Conservation (phyloP, 2,888 invertebrate species). For the Callyntrura guangdongensis region DNA sequence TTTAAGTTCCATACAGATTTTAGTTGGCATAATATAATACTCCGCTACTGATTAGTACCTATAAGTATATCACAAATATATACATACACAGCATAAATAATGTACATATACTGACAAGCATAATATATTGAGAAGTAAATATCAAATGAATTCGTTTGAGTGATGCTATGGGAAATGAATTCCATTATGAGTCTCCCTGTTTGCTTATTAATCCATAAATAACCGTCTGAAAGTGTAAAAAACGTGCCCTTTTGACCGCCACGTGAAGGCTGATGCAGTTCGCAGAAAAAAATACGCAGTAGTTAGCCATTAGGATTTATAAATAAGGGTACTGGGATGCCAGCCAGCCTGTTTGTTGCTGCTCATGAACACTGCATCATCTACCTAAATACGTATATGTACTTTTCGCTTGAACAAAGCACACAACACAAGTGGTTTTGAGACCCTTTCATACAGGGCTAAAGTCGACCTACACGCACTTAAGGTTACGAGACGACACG, state of each 20-base stretch:
- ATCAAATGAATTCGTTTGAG: slow-evolving; percentile 1
- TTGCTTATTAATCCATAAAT: slow-evolving; percentile 1
- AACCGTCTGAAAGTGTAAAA: slow-evolving; percentile 23
- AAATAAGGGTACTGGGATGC: slow-evolving; percentile 1
- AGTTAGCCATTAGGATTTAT: slow-evolving; percentile 4
- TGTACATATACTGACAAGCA: neutral
- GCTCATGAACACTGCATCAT: too few species aligned
- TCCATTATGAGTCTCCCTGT: neutral
- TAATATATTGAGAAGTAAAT: slow-evolving; percentile 25
- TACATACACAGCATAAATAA: too few species aligned
- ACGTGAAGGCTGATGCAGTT: neutral
- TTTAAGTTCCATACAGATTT: too few species aligned
- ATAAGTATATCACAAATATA: too few species aligned
- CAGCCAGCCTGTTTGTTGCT: neutral
- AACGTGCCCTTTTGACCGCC: slow-evolving; percentile 6
- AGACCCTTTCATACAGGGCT: too few species aligned
- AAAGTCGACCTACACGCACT: too few species aligned
- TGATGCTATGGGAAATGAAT: neutral
- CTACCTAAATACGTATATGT: too few species aligned
- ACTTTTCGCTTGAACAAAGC: neutral
- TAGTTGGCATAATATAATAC: too few species aligned
- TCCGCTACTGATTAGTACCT: too few species aligned
- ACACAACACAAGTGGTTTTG: too few species aligned
- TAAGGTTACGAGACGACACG: too few species aligned
- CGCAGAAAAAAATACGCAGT: neutral